Evolutionary conservation across 2,888 invertebrate species (phyloP), one percentile per base, ranked within the genome.

Genomic region (Tenthredo mesomela): DNA sequence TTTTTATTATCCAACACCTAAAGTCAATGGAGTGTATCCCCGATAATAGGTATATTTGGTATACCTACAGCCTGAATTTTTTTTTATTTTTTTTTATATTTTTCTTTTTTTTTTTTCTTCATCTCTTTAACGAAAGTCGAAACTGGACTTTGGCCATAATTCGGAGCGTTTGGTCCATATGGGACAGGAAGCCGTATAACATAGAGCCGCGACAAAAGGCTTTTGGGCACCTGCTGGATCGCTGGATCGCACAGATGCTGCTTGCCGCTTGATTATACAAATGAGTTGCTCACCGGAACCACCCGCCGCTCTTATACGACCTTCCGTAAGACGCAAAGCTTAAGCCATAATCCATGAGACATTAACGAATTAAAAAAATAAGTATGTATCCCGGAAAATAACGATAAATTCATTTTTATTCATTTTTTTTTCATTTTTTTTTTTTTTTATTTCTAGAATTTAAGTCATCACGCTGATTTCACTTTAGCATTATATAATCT

Each of bases 171-270:
- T 85, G 87, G 87, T 87, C 88, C 88, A 88, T 88, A 88, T 88
- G 88, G 87, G 87, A 88, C 87, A 88, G 87, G 88, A 88, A 88
- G 88, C 88, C 88, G 87, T 90, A 90, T 87, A 89, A 89, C 88
- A 87, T 86, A 86, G 86, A 85, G 87, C 85, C 88, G 88, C 90
- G 90, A 90, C 91, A 92, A 91, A 92, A 89, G 89, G 87, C 88
- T 88, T 87, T 86, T 89, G 87, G 90, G 91, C 92, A 92, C 91
- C 92, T 92, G 92, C 88, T 89, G 80, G 80, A 80, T 80, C 80
- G 80, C 86, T 88, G 88, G 88, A 87, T 87, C 89, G 86, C 90
- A 25, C 61, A 25, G 77, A 25, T 50, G 80, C 80, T 80, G 80
- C 80, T 80, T 80, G 61, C 80, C 89, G 90, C 82, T 88, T 87